A percentile compares a stretch with the other conserved stretches of the same genome.
phyloP scores from a whole-genome alignment of 2,888 invertebrate species.

The Criorhina ranunculi region DNA sequence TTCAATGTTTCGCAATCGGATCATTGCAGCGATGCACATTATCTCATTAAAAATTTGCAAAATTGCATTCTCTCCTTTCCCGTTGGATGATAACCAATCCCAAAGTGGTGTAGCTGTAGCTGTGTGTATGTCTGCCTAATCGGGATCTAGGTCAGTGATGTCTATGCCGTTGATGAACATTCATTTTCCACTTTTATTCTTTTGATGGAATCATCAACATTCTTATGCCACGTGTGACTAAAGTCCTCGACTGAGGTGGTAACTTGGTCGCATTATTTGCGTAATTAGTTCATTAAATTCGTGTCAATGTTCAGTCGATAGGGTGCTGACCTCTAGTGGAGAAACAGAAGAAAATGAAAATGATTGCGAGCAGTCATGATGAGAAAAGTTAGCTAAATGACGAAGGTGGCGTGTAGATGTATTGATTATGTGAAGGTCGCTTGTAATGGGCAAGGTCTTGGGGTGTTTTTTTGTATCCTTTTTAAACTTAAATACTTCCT shows the following conservation, averaged over 20 bases:
- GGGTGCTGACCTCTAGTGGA: conserved; percentile 54
- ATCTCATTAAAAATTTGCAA: conserved; percentile 53
- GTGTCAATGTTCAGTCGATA: conserved; percentile 52
- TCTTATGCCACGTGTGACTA: conserved; percentile 6
- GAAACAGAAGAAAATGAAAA: neutral
- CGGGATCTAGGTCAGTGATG: conserved; percentile 43
- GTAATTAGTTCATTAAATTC: conserved; percentile 61
- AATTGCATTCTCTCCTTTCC: conserved; percentile 20
- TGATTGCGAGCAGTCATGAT: conserved; percentile 12
- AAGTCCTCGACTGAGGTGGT: conserved; percentile 21
- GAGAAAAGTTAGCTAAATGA: neutral
- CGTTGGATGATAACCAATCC: neutral
- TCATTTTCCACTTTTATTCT: neutral
- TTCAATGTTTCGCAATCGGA: conserved; percentile 30
- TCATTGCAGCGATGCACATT: conserved; percentile 37
- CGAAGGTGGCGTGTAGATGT: neutral
- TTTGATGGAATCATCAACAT: neutral
- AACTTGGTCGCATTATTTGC: conserved; percentile 32
- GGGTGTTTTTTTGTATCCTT: too few species aligned
- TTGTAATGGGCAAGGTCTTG: neutral
- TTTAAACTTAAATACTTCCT: too few species aligned
- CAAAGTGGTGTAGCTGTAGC: neutral
- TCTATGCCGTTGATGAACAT: conserved; percentile 9
- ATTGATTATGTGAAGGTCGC: neutral
- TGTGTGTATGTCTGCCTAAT: conserved; percentile 3